Evolutionary conservation across 2,797 vertebrate genomes (phyloP).

Genomic region (Hozukius guyotensis): DNA sequence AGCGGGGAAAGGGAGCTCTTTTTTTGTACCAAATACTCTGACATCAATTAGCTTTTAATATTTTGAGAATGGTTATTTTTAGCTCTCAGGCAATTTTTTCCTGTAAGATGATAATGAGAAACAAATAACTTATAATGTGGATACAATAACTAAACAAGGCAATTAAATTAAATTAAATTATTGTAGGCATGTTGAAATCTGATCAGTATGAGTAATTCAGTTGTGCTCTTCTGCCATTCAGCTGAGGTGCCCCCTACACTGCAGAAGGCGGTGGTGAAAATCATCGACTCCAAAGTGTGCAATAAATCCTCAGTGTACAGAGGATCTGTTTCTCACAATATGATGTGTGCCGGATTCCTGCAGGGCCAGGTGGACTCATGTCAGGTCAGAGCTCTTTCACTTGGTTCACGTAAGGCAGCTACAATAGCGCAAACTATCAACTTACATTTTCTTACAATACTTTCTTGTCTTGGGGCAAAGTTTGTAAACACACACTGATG

Average conservation of each 20-base stretch:
- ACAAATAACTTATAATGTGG: background rate
- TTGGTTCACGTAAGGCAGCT: background rate
- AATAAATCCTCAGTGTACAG: constrained; percentile 89
- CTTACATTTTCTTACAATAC: constrained; percentile 22
- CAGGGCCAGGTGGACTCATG: constrained; percentile 94
- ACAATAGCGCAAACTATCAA: constrained; percentile 22
- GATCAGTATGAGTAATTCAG: background rate
- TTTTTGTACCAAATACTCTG: background rate
- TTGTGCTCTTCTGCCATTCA: constrained; percentile 56
- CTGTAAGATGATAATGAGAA: background rate
- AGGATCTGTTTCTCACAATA: constrained; percentile 87
- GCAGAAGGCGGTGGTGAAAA: constrained; percentile 90
- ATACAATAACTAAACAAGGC: background rate
- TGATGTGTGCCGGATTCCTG: constrained; percentile 97
- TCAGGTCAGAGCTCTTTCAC: constrained; percentile 84
- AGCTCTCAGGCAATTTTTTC: background rate
- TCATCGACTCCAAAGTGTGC: constrained; percentile 91
- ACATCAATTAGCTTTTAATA: background rate
- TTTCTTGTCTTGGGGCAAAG: background rate
- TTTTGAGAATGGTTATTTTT: background rate
- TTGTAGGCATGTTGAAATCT: background rate
- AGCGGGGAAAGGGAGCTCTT: background rate
- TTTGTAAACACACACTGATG: constrained; percentile 5
- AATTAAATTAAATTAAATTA: background rate
- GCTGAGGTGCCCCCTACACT: constrained; percentile 84